Conservation (phyloP, 2,113 vertebrate genomes). For the Forbesichthys papilliferus region DNA sequence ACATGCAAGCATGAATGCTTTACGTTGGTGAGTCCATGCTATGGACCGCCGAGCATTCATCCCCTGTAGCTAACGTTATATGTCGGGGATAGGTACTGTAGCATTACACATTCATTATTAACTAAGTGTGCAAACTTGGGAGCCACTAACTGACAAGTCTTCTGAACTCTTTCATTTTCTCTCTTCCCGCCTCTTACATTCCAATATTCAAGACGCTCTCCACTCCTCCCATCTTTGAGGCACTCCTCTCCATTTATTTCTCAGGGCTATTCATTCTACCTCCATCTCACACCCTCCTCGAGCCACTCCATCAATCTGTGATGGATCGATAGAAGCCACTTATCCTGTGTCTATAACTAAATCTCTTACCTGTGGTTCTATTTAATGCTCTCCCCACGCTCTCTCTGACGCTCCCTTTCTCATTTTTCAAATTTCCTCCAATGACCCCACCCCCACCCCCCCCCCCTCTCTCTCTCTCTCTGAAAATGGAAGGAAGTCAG, state of each 20-base stretch:
- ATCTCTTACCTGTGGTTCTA: background rate
- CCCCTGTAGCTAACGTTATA: too few relatives aligned
- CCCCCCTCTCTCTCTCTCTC: too few relatives aligned
- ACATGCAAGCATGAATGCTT: too few relatives aligned
- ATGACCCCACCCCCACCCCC: background rate
- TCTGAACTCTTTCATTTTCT: too few relatives aligned
- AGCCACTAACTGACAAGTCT: background rate
- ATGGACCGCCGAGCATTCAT: too few relatives aligned
- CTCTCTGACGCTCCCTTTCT: background rate
- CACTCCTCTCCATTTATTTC: background rate
- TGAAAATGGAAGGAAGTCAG: too few relatives aligned
- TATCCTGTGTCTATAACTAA: background rate
- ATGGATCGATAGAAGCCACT: background rate
- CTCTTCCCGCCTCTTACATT: background rate
- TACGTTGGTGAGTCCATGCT: too few relatives aligned
- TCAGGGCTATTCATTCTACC: background rate
- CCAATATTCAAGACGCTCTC: background rate
- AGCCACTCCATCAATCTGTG: background rate
- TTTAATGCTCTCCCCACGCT: background rate
- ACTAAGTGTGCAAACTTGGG: too few relatives aligned
- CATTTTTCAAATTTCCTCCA: constrained; percentile 1
- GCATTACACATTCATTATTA: too few relatives aligned
- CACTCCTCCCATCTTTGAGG: background rate
- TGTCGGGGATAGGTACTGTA: too few relatives aligned
- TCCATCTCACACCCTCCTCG: background rate